Conservation (phyloP, 2,888 invertebrate species). For the Chaitophorus viminalis region DNA sequence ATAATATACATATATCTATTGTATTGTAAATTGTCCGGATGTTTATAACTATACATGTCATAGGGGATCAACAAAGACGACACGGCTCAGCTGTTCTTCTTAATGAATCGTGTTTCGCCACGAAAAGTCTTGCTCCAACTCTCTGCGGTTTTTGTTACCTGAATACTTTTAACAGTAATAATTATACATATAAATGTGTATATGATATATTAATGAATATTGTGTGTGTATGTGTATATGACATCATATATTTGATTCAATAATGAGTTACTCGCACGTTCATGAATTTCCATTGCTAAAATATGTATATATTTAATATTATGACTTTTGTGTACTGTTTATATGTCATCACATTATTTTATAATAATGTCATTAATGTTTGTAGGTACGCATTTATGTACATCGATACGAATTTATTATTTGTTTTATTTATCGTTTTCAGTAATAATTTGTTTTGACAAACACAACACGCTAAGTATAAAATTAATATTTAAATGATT, state of each 20-base stretch:
- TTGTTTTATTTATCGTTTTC: not conserved
- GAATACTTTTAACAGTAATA: not conserved
- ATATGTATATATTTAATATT: constrained; percentile 1
- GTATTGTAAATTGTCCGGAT: constrained; percentile 22
- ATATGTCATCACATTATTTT: not conserved
- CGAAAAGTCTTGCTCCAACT: constrained; percentile 1
- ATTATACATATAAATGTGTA: not conserved
- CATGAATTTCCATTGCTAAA: not conserved
- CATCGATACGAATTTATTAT: not conserved
- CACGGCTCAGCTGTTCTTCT: not conserved
- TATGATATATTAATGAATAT: not conserved
- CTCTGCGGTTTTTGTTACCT: constrained; percentile 2
- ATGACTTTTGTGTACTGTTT: not conserved
- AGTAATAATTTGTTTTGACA: not conserved
- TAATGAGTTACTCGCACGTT: not conserved
- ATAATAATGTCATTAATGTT: not conserved
- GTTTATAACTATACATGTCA: constrained; percentile 33
- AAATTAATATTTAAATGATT: not conserved
- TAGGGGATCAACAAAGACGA: not conserved
- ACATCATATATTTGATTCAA: not conserved
- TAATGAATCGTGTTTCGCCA: constrained; percentile 31
- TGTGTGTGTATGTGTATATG: not conserved
- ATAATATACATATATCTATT: not conserved
- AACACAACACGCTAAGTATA: not conserved
- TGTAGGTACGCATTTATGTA: not conserved